Base-by-base conservation (phyloP, 2,888 invertebrate genomes). In the Anthoptus insignis region DNA sequence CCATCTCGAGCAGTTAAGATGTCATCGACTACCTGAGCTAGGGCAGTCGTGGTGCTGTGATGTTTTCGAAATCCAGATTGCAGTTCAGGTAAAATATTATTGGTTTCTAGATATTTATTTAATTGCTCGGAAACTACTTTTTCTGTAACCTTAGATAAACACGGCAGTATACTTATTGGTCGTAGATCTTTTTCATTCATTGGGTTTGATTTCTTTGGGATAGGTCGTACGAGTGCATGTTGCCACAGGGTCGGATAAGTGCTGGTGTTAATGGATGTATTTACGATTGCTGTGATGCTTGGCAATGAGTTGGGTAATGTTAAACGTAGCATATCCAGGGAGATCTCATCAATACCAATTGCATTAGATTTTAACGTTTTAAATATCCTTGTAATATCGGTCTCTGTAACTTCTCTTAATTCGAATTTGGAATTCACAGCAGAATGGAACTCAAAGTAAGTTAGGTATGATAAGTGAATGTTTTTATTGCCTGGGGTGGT, bases 61-160 rank as follows among this genome's bases (percentile, higher is more conserved):
- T 22, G 7, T 16, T 52, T 65, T 16, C 59, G 16, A 27, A 59
- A 64, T 37, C 67, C 59, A 6, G 60, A 66, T 13, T 68, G 60
- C 14, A 29, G 1, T 16, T 14, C 16, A 0, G 63, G 65, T 13
- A 65, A 27, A 13, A 68, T 54, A 14, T 64, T 39, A 9, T 66
- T 34, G 11, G 2, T 22, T 7, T 52, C 57, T 14, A 66, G n/a
- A 52, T 47, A 66, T 39, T 53, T 54, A 3, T 14, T 50, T 11
- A 69, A 21, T 50, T 69, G 64, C 1, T 49, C 57, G 6, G 49
- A 52, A 19, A 37, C 34, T n/a, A 37, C 2, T 37, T 37, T 37
- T n/a, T 37, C 34, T 3, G n/a, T 37, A 37, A 37, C n/a, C n/a
- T 47, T 47, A 4, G 47, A 47, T 6, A 22, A n/a, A 3, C 8